A percentile compares a stretch with the other conserved stretches of the same genome.
Evolutionary conservation across 2,113 vertebrate species (phyloP).

Genomic region (Eleginops maclovinus): DNA sequence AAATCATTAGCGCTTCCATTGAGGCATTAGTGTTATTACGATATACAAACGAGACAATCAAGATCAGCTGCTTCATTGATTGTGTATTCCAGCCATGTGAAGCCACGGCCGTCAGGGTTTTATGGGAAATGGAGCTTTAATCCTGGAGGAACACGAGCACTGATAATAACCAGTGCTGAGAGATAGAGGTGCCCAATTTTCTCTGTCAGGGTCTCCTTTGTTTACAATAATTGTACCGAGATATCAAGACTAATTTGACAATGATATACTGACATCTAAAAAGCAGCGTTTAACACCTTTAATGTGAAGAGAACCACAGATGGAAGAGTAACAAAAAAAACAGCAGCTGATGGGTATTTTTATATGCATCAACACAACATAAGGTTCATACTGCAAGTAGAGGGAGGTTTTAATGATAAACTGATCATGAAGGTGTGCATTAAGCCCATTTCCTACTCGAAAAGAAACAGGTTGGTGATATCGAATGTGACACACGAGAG

Average conservation of each 20-base stretch:
- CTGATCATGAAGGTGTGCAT: constrained; percentile 1
- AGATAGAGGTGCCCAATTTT: constrained; percentile 4
- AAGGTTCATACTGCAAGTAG: accelerated
- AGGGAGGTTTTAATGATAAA: not conserved
- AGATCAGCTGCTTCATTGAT: constrained; percentile 26
- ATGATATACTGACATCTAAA: constrained; percentile 15
- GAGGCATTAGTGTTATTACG: constrained; percentile 33
- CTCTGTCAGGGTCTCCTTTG: constrained; percentile 22
- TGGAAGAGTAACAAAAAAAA: not conserved
- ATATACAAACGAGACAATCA: constrained; percentile 24
- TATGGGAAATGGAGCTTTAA: not conserved
- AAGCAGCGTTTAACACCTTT: constrained; percentile 8
- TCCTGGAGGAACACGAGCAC: not conserved
- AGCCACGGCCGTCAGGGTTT: not conserved
- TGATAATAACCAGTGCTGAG: not conserved
- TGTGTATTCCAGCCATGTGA: not conserved
- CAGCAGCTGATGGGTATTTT: not conserved
- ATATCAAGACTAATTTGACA: constrained; percentile 38
- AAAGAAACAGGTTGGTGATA: no score
- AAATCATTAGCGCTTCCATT: constrained; percentile 10
- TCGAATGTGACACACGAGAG: no score
- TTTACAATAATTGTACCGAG: constrained; percentile 31
- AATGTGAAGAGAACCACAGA: not conserved
- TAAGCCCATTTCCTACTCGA: not conserved
- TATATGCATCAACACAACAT: not conserved